A percentile compares a stretch with the other conserved stretches of the same genome.
Evolutionary conservation across 2,888 invertebrate species (phyloP).

Genomic region (Tridacna crocea): DNA sequence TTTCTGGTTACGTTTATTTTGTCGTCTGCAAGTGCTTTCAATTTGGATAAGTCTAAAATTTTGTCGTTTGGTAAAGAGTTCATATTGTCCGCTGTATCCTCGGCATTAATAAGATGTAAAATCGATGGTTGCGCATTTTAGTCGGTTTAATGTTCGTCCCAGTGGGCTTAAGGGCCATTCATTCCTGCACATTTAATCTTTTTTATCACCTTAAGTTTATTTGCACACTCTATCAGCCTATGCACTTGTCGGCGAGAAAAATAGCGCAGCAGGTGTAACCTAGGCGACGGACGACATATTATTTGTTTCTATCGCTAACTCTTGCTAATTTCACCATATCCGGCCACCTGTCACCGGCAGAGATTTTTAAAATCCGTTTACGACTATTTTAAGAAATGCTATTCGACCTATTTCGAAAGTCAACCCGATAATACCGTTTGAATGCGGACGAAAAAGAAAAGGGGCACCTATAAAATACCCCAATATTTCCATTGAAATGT

Average conservation of each 20-base stretch:
- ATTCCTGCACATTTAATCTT: slow-evolving; percentile 25
- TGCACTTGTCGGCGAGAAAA: slow-evolving; percentile 56
- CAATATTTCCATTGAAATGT: slow-evolving; percentile 9
- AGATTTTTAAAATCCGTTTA: slow-evolving; percentile 40
- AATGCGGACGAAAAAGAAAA: slow-evolving; percentile 31
- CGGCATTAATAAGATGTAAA: neutral
- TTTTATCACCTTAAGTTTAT: slow-evolving; percentile 36
- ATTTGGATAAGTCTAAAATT: no score
- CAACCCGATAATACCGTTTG: slow-evolving; percentile 45
- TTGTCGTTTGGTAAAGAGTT: no score
- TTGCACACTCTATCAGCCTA: slow-evolving; percentile 42
- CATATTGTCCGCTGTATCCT: no score
- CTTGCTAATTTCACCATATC: slow-evolving; percentile 50
- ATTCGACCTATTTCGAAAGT: slow-evolving; percentile 57
- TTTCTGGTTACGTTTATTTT: no score
- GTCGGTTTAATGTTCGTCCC: neutral
- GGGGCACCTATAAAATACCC: slow-evolving; percentile 30
- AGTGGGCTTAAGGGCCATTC: slow-evolving; percentile 16
- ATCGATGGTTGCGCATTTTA: slow-evolving; percentile 22
- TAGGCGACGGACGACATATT: slow-evolving; percentile 46
- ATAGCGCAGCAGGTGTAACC: slow-evolving; percentile 57
- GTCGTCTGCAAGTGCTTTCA: no score
- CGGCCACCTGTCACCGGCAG: slow-evolving; percentile 62
- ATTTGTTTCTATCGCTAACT: slow-evolving; percentile 22
- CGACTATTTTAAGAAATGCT: slow-evolving; percentile 58